Evolutionary conservation across 2,888 invertebrate species (phyloP).

Genomic region (Harmothoe impar): DNA sequence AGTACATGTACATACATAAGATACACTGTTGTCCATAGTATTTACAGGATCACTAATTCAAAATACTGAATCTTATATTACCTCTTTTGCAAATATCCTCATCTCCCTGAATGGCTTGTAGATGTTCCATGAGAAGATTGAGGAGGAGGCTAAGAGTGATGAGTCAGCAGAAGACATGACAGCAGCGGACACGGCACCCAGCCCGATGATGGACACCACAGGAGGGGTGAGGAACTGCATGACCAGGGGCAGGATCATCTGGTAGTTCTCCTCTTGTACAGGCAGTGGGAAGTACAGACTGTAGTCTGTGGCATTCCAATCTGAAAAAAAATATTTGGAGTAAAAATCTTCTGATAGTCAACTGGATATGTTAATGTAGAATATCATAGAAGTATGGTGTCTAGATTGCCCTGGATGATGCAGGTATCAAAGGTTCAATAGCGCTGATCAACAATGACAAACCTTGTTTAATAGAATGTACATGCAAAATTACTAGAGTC

Average conservation of each 20-base stretch:
- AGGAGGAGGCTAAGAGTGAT: slow-evolving; percentile 67
- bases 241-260: slow-evolving; percentile 97
- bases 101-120: slow-evolving; percentile 63
- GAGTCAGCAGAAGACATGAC: slow-evolving; percentile 69
- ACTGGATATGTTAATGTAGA: too few species aligned
- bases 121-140: slow-evolving; percentile 70
- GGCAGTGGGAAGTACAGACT: slow-evolving; percentile 42
- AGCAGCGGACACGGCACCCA: slow-evolving; percentile 97
- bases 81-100: not conserved
- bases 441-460: too few species aligned
- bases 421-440: too few species aligned
- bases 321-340: slow-evolving; percentile 52
- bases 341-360: too few species aligned
- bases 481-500: too few species aligned
- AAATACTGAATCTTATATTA: too few species aligned
- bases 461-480: too few species aligned
- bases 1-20: too few species aligned
- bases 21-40: too few species aligned
- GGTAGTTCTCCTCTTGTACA: slow-evolving; percentile 86
- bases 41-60: too few species aligned
- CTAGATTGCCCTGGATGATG: too few species aligned
- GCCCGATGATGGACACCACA: slow-evolving; percentile 96
- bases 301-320: slow-evolving; percentile 68
- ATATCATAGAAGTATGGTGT: too few species aligned
- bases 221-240: slow-evolving; percentile 96